A percentile compares a stretch with the other conserved stretches of the same genome.
phyloP scores from a whole-genome alignment of 2,113 vertebrate species.

The Pampusana beccarii region DNA sequence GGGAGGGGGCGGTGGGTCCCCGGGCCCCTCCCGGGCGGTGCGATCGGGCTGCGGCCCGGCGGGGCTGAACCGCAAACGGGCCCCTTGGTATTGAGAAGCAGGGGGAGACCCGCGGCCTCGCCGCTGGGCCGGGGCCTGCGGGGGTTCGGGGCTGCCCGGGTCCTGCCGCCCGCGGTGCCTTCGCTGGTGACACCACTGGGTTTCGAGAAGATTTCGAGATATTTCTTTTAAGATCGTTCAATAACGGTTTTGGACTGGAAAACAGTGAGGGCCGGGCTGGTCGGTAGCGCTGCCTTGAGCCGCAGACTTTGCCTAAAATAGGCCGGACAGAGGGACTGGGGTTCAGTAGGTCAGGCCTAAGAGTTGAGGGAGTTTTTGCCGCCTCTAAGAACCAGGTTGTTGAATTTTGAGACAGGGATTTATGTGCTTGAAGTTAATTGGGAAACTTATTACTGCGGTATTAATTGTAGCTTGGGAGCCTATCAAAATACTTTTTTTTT shows the following conservation, averaged over 20 bases:
- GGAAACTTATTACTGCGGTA: fast-evolving
- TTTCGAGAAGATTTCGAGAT: fast-evolving
- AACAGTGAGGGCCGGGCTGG: too few relatives aligned
- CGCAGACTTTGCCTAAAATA: not conserved
- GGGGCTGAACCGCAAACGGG: not conserved
- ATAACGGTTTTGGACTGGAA: too few relatives aligned
- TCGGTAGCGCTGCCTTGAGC: too few relatives aligned
- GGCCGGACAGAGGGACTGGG: not conserved
- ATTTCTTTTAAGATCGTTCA: not conserved
- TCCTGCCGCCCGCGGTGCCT: not conserved
- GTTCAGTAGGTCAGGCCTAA: not conserved
- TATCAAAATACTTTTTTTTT: not conserved
- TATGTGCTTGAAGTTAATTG: not conserved
- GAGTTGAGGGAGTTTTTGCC: not conserved
- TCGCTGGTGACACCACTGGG: too few relatives aligned
- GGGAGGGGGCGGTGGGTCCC: too few relatives aligned
- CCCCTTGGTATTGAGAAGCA: too few relatives aligned
- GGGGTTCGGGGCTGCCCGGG: not conserved
- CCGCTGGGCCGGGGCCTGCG: not conserved
- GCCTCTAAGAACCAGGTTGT: not conserved
- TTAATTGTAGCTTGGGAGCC: not conserved
- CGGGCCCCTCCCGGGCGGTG: not conserved
- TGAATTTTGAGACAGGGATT: not conserved
- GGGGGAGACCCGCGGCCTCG: not conserved
- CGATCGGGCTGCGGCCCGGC: not conserved